phyloP scores from a whole-genome alignment of 35 echinoderm and acorn worm genomes.

The Lytechinus pictus region DNA sequence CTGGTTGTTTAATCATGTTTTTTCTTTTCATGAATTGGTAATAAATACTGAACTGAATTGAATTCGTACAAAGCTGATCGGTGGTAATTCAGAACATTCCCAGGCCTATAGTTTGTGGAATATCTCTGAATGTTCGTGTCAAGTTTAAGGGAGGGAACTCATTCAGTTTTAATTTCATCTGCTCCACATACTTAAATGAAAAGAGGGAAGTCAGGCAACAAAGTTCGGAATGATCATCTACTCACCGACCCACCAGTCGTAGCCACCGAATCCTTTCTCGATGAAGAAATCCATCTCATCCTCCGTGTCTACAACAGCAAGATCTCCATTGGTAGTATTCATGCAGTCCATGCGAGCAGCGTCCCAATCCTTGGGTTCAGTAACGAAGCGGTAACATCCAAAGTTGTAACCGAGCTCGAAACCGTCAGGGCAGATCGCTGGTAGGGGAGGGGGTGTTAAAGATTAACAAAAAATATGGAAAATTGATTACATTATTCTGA shows the following conservation, averaged over 20 bases:
- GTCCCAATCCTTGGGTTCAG: slow-evolving; percentile 64
- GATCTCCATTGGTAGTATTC: slow-evolving; percentile 70
- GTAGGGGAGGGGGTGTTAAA: not conserved
- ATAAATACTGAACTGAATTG: no score
- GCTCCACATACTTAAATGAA: not conserved
- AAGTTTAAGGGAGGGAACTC: no score
- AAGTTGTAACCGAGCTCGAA: slow-evolving; percentile 83
- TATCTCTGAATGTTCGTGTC: no score
- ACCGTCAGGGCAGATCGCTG: slow-evolving; percentile 74
- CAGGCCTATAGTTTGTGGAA: no score
- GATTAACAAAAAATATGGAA: not conserved
- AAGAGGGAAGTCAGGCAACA: not conserved
- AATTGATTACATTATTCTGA: no score
- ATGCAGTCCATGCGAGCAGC: slow-evolving; percentile 86
- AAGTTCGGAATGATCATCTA: not conserved
- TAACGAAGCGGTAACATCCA: slow-evolving; percentile 84
- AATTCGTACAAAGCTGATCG: no score
- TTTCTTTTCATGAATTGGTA: no score
- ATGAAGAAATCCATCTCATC: slow-evolving; percentile 74
- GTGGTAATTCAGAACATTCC: no score
- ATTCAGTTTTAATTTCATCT: not conserved
- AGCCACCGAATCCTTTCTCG: slow-evolving; percentile 39
- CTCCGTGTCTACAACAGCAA: slow-evolving; percentile 81
- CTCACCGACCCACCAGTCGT: slow-evolving; percentile 95
- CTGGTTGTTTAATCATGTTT: no score